phyloP scores from a whole-genome alignment of 1,140 invertebrate genomes.

The Neuroterus valhalla region DNA sequence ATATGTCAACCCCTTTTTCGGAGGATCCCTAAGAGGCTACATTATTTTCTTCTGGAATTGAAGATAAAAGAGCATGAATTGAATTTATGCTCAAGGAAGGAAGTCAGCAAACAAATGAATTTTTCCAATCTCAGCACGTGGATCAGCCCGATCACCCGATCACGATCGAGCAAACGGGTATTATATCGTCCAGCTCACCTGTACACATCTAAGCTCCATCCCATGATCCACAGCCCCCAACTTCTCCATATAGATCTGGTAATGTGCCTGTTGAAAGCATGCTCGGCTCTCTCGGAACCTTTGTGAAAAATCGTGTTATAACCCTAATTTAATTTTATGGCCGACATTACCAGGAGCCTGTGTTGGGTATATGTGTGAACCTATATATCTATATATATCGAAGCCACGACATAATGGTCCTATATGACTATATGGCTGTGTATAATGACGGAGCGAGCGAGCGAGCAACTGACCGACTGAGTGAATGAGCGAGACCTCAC shows the following conservation, averaged over 20 bases:
- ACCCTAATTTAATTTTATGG: slow-evolving; percentile 77
- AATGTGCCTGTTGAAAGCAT: slow-evolving; percentile 61
- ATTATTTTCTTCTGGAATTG: neutral
- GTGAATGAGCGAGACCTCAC: slow-evolving; percentile 31
- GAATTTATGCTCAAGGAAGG: neutral
- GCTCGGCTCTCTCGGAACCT: slow-evolving; percentile 61
- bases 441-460: slow-evolving; percentile 68
- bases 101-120: neutral
- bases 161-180: slow-evolving; percentile 47
- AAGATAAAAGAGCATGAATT: neutral
- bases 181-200: slow-evolving; percentile 15
- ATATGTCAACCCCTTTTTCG: too few species aligned
- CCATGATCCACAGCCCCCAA: neutral
- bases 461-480: slow-evolving; percentile 36
- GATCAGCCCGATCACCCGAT: slow-evolving; percentile 41
- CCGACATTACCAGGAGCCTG: slow-evolving; percentile 70
- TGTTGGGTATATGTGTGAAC: slow-evolving; percentile 58
- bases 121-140: neutral
- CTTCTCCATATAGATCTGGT: slow-evolving; percentile 44
- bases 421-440: slow-evolving; percentile 70
- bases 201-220: slow-evolving; percentile 36
- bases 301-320: slow-evolving; percentile 76
- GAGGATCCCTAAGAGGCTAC: too few species aligned
- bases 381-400: slow-evolving; percentile 49
- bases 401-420: slow-evolving; percentile 67